Evolutionary conservation across 2,113 vertebrate genomes (phyloP).

Genomic region (Lota lota): DNA sequence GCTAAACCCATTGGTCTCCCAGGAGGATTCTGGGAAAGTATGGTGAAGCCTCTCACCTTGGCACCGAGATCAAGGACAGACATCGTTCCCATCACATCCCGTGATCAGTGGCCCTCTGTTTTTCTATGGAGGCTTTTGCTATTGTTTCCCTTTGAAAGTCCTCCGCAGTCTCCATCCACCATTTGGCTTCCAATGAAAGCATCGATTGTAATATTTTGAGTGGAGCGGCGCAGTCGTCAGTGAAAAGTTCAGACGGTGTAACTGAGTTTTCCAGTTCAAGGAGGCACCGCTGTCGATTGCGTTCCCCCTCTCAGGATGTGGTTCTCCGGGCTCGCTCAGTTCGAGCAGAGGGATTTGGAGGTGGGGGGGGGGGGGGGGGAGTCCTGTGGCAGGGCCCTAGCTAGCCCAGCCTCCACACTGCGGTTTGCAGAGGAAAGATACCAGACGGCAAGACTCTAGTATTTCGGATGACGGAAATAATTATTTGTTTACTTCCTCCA

Average conservation of each 20-base stretch:
- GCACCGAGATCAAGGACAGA: slow-evolving; percentile 64
- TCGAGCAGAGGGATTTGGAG: slow-evolving; percentile 57
- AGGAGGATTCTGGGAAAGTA: slow-evolving; percentile 63
- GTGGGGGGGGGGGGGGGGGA: slow-evolving; percentile 67
- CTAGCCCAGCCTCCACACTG: slow-evolving; percentile 52
- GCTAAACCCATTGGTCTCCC: slow-evolving; percentile 46
- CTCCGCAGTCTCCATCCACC: slow-evolving; percentile 55
- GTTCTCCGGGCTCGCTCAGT: slow-evolving; percentile 71
- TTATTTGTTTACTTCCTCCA: slow-evolving; percentile 60
- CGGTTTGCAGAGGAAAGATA: slow-evolving; percentile 70
- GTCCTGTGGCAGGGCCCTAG: slow-evolving; percentile 66
- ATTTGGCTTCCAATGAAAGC: slow-evolving; percentile 74
- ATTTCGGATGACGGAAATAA: slow-evolving; percentile 72
- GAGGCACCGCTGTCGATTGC: slow-evolving; percentile 67
- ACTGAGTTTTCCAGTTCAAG: slow-evolving; percentile 76
- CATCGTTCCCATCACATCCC: slow-evolving; percentile 62
- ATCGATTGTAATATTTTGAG: slow-evolving; percentile 76
- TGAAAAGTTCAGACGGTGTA: slow-evolving; percentile 80
- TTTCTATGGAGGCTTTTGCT: slow-evolving; percentile 52
- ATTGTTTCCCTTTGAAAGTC: slow-evolving; percentile 65
- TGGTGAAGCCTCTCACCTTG: slow-evolving; percentile 64
- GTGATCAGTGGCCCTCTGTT: slow-evolving; percentile 61
- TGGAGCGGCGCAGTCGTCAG: slow-evolving; percentile 69
- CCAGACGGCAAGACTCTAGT: slow-evolving; percentile 64
- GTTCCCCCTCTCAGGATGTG: slow-evolving; percentile 76